Evolutionary conservation across 2,888 invertebrate species (phyloP).

Genomic region (Crossocerus cetratus): DNA sequence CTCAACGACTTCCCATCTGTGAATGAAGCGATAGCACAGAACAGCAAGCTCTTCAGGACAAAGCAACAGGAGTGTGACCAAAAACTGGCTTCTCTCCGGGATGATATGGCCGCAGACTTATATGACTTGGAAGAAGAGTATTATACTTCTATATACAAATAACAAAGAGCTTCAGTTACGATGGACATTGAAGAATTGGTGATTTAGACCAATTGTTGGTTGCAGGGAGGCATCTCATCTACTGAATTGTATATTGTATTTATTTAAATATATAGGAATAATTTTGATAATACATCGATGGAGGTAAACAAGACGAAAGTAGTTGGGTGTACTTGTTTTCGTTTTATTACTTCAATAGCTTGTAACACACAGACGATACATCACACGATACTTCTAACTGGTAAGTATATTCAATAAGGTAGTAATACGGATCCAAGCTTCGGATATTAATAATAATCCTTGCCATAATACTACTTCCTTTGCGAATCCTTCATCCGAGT

Average conservation of each 20-base stretch:
- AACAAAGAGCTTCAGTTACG: slow-evolving; percentile 44
- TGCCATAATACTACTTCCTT: slow-evolving; percentile 62
- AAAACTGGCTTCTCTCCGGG: slow-evolving; percentile 92
- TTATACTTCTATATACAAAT: slow-evolving; percentile 91
- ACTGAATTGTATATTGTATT: slow-evolving; percentile 56
- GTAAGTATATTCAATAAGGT: slow-evolving; percentile 68
- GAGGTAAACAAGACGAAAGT: slow-evolving; percentile 13
- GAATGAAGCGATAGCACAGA: slow-evolving; percentile 97
- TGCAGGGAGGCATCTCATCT: slow-evolving; percentile 36
- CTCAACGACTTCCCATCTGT: slow-evolving; percentile 99
- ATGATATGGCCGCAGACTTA: slow-evolving; percentile 96
- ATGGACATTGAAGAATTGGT: background rate
- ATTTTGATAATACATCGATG: slow-evolving; percentile 53
- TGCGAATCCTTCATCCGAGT: slow-evolving; percentile 50
- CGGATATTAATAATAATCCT: slow-evolving; percentile 64
- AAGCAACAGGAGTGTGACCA: slow-evolving; percentile 96
- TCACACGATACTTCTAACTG: slow-evolving; percentile 71
- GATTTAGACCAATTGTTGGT: slow-evolving; percentile 22
- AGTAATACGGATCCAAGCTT: slow-evolving; percentile 66
- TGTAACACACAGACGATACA: slow-evolving; percentile 73
- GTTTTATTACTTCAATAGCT: slow-evolving; percentile 70
- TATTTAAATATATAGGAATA: slow-evolving; percentile 63
- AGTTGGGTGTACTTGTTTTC: slow-evolving; percentile 58
- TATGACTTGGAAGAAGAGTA: slow-evolving; percentile 96
- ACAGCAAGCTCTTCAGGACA: slow-evolving; percentile 91